These are phyloP conservation scores for Sinocyclocheilus anophthalmus DNA, from an alignment of 2,113 vertebrate species.

Conservation along the genomic window DNA sequence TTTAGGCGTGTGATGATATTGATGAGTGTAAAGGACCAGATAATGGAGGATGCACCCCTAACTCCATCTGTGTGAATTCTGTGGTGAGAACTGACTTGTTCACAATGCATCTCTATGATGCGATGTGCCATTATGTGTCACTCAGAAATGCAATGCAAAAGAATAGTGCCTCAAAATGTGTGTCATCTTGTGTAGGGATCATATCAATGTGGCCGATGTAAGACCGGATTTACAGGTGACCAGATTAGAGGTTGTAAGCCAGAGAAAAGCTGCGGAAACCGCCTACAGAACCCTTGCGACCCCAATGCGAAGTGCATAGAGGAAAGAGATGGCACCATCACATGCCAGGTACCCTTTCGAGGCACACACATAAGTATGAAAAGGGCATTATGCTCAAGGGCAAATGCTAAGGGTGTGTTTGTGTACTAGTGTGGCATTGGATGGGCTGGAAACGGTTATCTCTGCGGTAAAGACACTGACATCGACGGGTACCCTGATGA, in stretches of 20 bases:
- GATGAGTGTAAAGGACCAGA: slow-evolving; percentile 87
- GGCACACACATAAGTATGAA: slow-evolving; percentile 8
- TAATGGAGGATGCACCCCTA: slow-evolving; percentile 86
- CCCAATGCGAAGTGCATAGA: slow-evolving; percentile 83
- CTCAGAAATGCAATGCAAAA: background rate
- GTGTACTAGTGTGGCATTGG: slow-evolving; percentile 89
- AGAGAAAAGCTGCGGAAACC: slow-evolving; percentile 85
- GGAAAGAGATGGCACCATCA: slow-evolving; percentile 84
- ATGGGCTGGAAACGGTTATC: slow-evolving; percentile 93
- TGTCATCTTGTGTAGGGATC: slow-evolving; percentile 81
- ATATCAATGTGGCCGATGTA: slow-evolving; percentile 88
- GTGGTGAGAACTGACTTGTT: slow-evolving; percentile 77
- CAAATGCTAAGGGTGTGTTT: slow-evolving; percentile 4
- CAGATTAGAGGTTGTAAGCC: slow-evolving; percentile 87
- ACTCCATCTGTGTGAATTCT: slow-evolving; percentile 93
- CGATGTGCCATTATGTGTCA: background rate
- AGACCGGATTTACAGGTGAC: slow-evolving; percentile 87
- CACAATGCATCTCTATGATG: background rate
- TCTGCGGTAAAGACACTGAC: slow-evolving; percentile 95
- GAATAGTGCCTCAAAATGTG: background rate
- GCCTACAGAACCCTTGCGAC: slow-evolving; percentile 90
- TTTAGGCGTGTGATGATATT: slow-evolving; percentile 82
- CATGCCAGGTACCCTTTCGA: slow-evolving; percentile 80
- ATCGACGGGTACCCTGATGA: slow-evolving; percentile 97
- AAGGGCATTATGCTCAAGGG: background rate